Evolutionary conservation across 2,113 vertebrate species (phyloP).

Genomic region (Micronycteris hirsuta): DNA sequence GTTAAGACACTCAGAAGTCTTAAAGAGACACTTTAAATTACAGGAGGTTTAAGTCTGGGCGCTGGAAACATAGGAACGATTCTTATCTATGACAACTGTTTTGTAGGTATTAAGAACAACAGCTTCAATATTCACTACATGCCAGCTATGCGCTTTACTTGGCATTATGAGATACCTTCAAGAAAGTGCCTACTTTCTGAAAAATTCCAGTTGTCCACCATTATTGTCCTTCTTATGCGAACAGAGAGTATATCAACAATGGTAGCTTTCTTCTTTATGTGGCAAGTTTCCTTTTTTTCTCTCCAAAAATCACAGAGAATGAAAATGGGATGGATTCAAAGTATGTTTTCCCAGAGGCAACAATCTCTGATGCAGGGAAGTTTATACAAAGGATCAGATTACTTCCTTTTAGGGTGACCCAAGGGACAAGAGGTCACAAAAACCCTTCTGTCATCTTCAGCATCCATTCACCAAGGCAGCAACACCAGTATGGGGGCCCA

Average conservation of each 20-base stretch:
- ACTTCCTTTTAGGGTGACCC: background rate
- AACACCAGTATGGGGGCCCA: background rate
- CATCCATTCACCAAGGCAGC: background rate
- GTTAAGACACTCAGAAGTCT: background rate
- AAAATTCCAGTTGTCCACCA: background rate
- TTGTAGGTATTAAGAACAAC: background rate
- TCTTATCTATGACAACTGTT: background rate
- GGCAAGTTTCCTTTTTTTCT: background rate
- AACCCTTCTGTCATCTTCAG: background rate
- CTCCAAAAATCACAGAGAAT: background rate
- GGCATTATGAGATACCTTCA: background rate
- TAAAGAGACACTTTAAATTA: background rate
- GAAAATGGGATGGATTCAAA: background rate
- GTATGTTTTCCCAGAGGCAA: background rate
- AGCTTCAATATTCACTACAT: background rate
- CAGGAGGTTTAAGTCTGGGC: background rate
- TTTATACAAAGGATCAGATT: background rate
- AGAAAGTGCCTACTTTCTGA: background rate
- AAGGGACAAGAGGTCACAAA: background rate
- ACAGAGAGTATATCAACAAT: background rate
- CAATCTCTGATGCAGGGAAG: background rate
- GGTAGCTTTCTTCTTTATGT: background rate
- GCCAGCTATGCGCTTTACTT: background rate
- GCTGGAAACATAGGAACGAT: background rate
- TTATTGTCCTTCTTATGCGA: background rate